Conservation (phyloP, 2,888 invertebrate genomes). For the Agelastica alni region DNA sequence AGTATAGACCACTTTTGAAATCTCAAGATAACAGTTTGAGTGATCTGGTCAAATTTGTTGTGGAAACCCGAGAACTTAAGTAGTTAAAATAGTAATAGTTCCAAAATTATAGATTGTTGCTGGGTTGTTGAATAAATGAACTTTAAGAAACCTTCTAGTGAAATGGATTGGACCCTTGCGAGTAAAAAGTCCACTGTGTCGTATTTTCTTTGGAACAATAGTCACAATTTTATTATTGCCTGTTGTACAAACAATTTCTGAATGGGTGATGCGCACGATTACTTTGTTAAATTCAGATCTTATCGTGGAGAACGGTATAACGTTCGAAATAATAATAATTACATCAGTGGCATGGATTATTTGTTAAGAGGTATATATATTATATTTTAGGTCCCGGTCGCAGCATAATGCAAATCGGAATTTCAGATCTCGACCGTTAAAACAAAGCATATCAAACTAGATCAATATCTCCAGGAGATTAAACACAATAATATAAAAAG, state of each 20-base stretch:
- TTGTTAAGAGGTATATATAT: constrained; percentile 1
- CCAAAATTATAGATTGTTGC: no score
- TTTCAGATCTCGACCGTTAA: background rate
- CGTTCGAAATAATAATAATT: constrained; percentile 29
- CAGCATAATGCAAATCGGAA: background rate
- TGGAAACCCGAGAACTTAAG: no score
- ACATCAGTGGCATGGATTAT: constrained; percentile 10
- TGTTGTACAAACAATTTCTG: constrained; percentile 18
- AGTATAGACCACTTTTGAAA: no score
- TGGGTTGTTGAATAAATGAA: no score
- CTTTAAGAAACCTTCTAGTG: no score
- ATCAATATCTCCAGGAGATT: no score
- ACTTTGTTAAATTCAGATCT: constrained; percentile 28
- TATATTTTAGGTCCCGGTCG: no score
- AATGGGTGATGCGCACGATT: constrained; percentile 29
- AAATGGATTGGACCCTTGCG: background rate
- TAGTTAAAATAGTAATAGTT: no score
- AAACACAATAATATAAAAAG: no score
- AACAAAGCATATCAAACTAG: background rate
- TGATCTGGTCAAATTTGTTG: no score
- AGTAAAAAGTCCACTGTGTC: background rate
- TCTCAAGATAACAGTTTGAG: no score
- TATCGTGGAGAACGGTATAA: constrained; percentile 30
- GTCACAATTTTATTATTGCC: constrained; percentile 8
- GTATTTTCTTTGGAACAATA: constrained; percentile 9